Evolutionary conservation across 1,140 invertebrate genomes (phyloP).

Genomic region (Neocloeon triangulifer): DNA sequence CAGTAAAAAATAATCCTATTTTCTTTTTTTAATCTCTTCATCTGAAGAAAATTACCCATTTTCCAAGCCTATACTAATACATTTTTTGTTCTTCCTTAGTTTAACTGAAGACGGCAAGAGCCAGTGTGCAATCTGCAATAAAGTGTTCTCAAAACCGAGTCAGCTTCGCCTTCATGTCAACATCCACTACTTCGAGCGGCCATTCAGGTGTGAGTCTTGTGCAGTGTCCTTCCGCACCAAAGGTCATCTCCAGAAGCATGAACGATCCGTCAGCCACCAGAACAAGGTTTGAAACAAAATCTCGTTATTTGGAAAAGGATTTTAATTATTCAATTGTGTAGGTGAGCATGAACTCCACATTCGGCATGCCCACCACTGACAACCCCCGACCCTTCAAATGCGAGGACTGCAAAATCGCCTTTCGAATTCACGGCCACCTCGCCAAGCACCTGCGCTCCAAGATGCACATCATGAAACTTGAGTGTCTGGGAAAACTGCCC

Average conservation of each 20-base stretch:
- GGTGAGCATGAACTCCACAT: slow-evolving; percentile 62
- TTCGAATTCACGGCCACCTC: slow-evolving; percentile 86
- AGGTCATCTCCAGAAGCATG: slow-evolving; percentile 79
- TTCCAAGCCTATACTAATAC: too few relatives aligned
- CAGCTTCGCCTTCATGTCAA: slow-evolving; percentile 82
- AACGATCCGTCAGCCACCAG: slow-evolving; percentile 69
- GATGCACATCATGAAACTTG: slow-evolving; percentile 89
- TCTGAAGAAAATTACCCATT: too few relatives aligned
- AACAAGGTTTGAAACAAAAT: slow-evolving; percentile 35
- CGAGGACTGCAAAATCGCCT: slow-evolving; percentile 84
- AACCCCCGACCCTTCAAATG: slow-evolving; percentile 90
- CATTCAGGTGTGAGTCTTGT: slow-evolving; percentile 76
- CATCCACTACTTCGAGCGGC: slow-evolving; percentile 86
- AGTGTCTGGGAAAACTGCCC: slow-evolving; percentile 77
- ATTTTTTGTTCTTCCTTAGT: too few relatives aligned
- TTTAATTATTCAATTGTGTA: slow-evolving; percentile 10
- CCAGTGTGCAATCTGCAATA: slow-evolving; percentile 71
- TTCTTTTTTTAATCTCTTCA: too few relatives aligned
- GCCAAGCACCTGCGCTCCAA: slow-evolving; percentile 92
- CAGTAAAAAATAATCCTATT: too few relatives aligned
- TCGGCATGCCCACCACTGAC: slow-evolving; percentile 57
- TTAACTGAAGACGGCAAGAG: slow-evolving; percentile 54
- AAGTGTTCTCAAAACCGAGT: slow-evolving; percentile 72
- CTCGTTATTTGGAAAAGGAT: neutral
- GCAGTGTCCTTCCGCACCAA: slow-evolving; percentile 76